Evolutionary conservation across 2,113 vertebrate species (phyloP), one percentile per base, ranked within the genome.

Genomic region (Gyps fulvus): DNA sequence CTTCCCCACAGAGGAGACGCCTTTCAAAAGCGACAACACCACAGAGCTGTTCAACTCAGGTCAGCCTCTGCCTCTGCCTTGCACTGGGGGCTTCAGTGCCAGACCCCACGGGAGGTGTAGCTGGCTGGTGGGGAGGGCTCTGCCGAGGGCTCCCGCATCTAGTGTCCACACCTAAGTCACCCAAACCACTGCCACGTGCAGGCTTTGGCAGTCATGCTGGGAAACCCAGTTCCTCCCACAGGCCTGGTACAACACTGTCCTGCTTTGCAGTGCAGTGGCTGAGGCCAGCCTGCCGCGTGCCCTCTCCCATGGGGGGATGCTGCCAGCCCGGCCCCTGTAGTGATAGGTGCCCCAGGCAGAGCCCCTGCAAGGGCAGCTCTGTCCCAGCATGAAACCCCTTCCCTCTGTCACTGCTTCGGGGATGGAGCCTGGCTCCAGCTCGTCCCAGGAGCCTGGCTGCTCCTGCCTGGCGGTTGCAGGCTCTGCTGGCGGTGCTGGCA

Each of bases 41-140:
- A 99, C 98, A 2, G 98, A 99, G 91, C 95, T 98, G 42, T 98
- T 99, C 93, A 98, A 98, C 73, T 97, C 99, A 98, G 99, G 99
- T 99, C 79, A 98, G 98, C 97, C 62, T 34, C 25, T 78, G 36
- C 42, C 34, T 90, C 72, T 65, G 50, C 52, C 36, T 79, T 73
- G 36, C 19, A 12, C 29, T 36, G 34, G 54, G 77, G 26, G 5
- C 26, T 52, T 91, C 8, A 4, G 61, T 67, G 43, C 29, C 57
- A 76, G 62, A 57, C 47, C 23, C 43, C 32, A 32, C 1, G 14
- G 42, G 42, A 69, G 72, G 1, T 69, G 1, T 63, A 52, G n/a
- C 58, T 77, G 49, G 36, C 52, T 73, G 81, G 36, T 10, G 9
- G 70, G 76, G 42, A 83, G 78, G 74, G 36, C 47, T 91, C 49